These are phyloP conservation scores for Hydrotaea cyrtoneurina DNA, from an alignment of 2,888 invertebrate species.

Conservation along the genomic window DNA sequence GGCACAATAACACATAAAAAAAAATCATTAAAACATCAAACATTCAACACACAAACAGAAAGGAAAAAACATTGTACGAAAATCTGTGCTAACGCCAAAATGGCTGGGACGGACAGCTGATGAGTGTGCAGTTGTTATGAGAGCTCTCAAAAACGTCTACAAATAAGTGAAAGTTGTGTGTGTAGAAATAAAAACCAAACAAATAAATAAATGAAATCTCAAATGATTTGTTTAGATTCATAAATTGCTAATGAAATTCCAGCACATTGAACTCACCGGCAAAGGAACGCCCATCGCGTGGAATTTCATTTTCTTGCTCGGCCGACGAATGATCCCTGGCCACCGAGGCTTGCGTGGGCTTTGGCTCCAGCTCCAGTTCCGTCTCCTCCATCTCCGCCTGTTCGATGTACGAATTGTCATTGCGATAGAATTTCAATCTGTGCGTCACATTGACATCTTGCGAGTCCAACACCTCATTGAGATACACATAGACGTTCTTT, in stretches of 20 bases:
- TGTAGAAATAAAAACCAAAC: background rate
- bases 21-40: background rate
- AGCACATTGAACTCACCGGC: constrained; percentile 70
- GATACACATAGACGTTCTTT: constrained; percentile 88
- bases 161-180: constrained; percentile 26
- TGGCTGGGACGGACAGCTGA: background rate
- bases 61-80: background rate
- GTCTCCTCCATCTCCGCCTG: constrained; percentile 74
- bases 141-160: background rate
- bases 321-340: constrained; percentile 64
- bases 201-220: constrained; percentile 13
- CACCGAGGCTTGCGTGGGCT: constrained; percentile 58
- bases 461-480: constrained; percentile 85
- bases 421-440: constrained; percentile 85
- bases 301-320: constrained; percentile 71
- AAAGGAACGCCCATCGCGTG: constrained; percentile 69
- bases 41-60: too few species aligned
- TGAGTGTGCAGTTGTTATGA: constrained; percentile 15
- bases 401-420: constrained; percentile 84
- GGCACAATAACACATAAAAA: background rate
- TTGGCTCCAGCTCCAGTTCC: background rate
- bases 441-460: constrained; percentile 86
- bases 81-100: background rate
- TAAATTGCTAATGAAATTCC: background rate
- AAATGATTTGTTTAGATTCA: background rate